These are phyloP conservation scores for Eumacrocentrus americanus DNA, from an alignment of 2,888 invertebrate genomes.

Conservation along the genomic window DNA sequence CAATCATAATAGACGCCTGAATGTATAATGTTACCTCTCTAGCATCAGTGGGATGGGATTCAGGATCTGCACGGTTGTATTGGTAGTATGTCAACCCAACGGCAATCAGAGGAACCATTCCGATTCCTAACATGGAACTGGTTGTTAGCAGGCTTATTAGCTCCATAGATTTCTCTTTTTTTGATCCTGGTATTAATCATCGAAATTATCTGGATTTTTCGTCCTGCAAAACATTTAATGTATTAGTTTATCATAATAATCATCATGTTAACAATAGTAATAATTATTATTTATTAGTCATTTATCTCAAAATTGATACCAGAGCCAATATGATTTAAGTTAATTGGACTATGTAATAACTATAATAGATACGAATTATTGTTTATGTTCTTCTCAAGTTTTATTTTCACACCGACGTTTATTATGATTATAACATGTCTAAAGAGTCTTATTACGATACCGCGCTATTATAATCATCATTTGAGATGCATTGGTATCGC, in stretches of 20 bases:
- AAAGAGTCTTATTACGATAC: too few relatives aligned
- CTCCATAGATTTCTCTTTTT: constrained; percentile 52
- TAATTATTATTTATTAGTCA: neutral
- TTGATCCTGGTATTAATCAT: constrained; percentile 33
- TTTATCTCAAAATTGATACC: neutral
- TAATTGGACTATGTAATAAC: too few relatives aligned
- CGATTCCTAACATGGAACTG: constrained; percentile 68
- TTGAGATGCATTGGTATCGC: too few relatives aligned
- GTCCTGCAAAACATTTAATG: neutral
- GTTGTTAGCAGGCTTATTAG: constrained; percentile 61
- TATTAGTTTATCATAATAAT: too few relatives aligned
- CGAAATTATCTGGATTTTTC: neutral
- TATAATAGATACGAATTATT: too few relatives aligned
- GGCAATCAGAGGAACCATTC: constrained; percentile 81
- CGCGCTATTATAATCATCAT: too few relatives aligned
- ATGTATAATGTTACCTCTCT: constrained; percentile 76
- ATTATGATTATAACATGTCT: too few relatives aligned
- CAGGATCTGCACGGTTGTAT: constrained; percentile 83
- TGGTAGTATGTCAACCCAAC: constrained; percentile 81
- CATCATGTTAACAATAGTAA: too few relatives aligned
- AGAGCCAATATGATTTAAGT: neutral
- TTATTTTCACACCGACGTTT: too few relatives aligned
- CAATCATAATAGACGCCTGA: too few relatives aligned
- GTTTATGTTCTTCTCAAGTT: too few relatives aligned
- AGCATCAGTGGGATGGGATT: constrained; percentile 76